Percentiles rank a stretch among this genome's conserved stretches.
Conservation (phyloP, 2,888 invertebrate species). For the Lapara coniferarum region DNA sequence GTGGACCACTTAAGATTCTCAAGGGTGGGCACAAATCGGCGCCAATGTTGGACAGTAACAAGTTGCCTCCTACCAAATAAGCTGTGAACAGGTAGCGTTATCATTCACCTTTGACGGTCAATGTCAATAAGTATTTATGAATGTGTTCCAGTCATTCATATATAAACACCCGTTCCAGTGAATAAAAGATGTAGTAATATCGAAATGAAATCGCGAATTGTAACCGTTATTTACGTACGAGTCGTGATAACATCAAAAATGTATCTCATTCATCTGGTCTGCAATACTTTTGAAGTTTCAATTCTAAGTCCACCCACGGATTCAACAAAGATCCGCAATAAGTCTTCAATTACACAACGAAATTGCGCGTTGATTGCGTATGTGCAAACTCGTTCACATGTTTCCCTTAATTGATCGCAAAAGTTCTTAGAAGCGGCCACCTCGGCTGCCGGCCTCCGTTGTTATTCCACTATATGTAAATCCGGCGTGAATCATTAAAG, state of each 20-base stretch:
- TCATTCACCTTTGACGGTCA: slow-evolving; percentile 47
- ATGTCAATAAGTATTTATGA: slow-evolving; percentile 55
- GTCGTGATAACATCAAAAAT: not conserved
- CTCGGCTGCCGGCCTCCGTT: slow-evolving; percentile 45
- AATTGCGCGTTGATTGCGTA: slow-evolving; percentile 33
- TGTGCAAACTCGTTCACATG: slow-evolving; percentile 39
- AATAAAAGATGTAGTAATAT: slow-evolving; percentile 31
- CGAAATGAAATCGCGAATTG: not conserved
- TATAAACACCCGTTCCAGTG: too few species aligned
- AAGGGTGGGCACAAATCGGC: slow-evolving; percentile 63
- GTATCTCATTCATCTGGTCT: not conserved
- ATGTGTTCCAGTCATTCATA: slow-evolving; percentile 43
- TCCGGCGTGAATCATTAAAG: slow-evolving; percentile 64
- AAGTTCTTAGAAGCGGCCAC: slow-evolving; percentile 50
- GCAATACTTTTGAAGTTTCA: not conserved
- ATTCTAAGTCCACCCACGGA: not conserved
- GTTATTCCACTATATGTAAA: slow-evolving; percentile 61
- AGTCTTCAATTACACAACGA: slow-evolving; percentile 15
- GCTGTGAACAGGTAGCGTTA: slow-evolving; percentile 49
- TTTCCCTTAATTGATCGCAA: slow-evolving; percentile 45
- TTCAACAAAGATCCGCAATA: slow-evolving; percentile 15
- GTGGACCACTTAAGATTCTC: slow-evolving; percentile 64
- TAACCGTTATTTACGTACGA: not conserved
- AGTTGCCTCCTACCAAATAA: slow-evolving; percentile 60
- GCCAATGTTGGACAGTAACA: slow-evolving; percentile 70